Percentiles rank a stretch among this genome's conserved stretches.
Evolutionary conservation across 2,113 vertebrate genomes (phyloP).

Genomic region (Pterocles orientalis): DNA sequence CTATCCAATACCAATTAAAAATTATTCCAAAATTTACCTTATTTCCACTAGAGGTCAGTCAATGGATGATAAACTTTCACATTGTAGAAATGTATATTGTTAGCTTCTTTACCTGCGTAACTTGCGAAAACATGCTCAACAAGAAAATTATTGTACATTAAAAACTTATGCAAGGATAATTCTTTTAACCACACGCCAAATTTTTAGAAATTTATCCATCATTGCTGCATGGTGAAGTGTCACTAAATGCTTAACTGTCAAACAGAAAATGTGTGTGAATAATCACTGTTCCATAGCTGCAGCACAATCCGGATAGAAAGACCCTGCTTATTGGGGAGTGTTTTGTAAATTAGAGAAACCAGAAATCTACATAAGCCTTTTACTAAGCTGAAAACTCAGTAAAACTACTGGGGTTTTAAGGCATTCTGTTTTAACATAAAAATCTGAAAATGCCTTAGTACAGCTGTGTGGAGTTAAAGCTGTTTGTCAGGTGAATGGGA

Average conservation of each 20-base stretch:
- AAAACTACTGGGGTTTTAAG: background rate
- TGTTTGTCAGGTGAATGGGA: background rate
- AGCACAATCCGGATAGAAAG: background rate
- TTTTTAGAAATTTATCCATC: background rate
- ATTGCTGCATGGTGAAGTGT: background rate
- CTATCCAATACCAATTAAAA: background rate
- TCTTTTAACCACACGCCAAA: background rate
- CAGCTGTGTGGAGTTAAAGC: background rate
- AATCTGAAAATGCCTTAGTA: background rate
- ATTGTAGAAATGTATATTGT: background rate
- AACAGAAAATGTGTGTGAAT: background rate
- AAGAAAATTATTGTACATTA: background rate
- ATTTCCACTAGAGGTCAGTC: conserved; percentile 62
- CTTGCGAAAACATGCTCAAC: background rate
- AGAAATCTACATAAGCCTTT: background rate
- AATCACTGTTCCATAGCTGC: background rate
- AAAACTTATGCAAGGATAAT: background rate
- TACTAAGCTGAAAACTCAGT: background rate
- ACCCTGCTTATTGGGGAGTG: background rate
- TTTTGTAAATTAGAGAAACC: background rate
- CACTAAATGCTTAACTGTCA: background rate
- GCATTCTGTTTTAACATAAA: background rate
- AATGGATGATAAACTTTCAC: conserved; percentile 4
- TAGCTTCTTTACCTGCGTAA: background rate
- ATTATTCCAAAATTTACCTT: background rate